Conservation (phyloP, 2,888 invertebrate genomes). For the Napeogenes sylphis region DNA sequence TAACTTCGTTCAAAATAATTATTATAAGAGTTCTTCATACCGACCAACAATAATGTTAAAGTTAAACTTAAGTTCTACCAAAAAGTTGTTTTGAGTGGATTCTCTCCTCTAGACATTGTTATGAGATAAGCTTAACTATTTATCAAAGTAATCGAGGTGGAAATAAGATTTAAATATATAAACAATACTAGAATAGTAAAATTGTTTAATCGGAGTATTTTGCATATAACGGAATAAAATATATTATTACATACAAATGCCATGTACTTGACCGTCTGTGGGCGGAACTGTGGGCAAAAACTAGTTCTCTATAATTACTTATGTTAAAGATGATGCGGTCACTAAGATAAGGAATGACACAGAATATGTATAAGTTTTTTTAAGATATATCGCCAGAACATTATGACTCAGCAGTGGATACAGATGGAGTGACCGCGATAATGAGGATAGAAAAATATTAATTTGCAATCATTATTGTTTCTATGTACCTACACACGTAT, state of each 20-base stretch:
- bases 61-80: no score
- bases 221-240: no score
- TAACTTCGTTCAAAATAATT: background rate
- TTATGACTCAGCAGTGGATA: slow-evolving; percentile 28
- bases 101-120: no score
- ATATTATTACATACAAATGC: no score
- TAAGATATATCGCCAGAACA: slow-evolving; percentile 22
- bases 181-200: no score
- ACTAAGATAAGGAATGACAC: slow-evolving; percentile 14
- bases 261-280: background rate
- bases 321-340: slow-evolving; percentile 11
- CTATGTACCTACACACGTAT: no score
- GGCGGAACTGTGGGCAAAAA: slow-evolving; percentile 6
- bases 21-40: background rate
- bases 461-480: slow-evolving; percentile 4
- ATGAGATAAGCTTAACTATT: no score
- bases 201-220: no score
- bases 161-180: no score
- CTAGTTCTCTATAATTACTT: slow-evolving; percentile 10
- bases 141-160: no score
- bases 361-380: slow-evolving; percentile 18
- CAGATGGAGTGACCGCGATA: slow-evolving; percentile 21
- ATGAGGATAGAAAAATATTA: slow-evolving; percentile 24
- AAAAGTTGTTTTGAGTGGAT: no score
- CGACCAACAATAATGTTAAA: no score